These are phyloP conservation scores for Caerostris darwini DNA, from an alignment of 1,140 invertebrate species.

Conservation along the genomic window DNA sequence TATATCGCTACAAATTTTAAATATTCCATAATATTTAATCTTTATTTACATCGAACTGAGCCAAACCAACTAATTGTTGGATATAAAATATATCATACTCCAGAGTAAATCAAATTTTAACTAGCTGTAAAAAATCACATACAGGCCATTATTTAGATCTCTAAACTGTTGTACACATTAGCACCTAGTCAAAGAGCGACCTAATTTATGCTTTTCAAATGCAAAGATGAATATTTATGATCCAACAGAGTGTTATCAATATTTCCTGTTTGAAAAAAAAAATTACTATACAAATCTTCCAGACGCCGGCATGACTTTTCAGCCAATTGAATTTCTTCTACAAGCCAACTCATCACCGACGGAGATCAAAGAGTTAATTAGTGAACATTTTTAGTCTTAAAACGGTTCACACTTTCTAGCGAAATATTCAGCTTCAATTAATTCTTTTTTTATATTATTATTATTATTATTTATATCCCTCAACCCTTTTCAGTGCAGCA, in stretches of 20 bases:
- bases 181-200: background rate
- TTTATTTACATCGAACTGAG: no score
- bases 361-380: background rate
- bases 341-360: background rate
- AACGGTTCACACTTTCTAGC: background rate
- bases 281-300: background rate
- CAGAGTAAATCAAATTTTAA: background rate
- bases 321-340: background rate
- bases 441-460: no score
- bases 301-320: background rate
- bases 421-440: no score
- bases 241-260: background rate
- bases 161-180: background rate
- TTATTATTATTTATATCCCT: background rate
- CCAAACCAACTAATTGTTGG: no score
- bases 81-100: no score
- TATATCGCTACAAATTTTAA: no score
- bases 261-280: background rate
- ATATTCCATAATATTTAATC: no score
- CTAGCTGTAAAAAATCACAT: background rate
- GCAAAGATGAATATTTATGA: background rate
- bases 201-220: background rate
- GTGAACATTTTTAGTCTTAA: background rate
- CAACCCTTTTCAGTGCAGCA: background rate
- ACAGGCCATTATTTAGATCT: background rate